Evolutionary conservation across 2,113 vertebrate genomes (phyloP), one percentile per base, ranked within the genome.

Genomic region (Oceanodroma tethys): DNA sequence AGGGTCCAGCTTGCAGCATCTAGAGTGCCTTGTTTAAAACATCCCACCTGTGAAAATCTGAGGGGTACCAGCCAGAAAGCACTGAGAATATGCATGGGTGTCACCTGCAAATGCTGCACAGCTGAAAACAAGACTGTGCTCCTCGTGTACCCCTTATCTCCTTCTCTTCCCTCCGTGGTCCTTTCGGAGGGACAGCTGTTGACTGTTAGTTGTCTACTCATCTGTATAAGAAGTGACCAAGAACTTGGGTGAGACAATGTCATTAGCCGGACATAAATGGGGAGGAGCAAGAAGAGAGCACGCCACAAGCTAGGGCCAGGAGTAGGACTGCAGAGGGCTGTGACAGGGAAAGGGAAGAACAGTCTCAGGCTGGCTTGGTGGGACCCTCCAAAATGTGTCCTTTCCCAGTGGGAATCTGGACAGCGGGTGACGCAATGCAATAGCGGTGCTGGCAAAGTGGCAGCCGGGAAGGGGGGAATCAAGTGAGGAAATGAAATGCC

Each of bases 131-230:
- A 43, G 52, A 29, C 48, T 36, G 5, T 13, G 21, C 20, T 66
- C 50, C 43, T 25, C 52, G n/a, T 1, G 36, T 23, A 7, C 10
- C 40, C 48, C 18, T 52, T 25, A 11, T n/a, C 56, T 70, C 9
- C 23, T 53, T 4, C 52, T 40, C 18, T 25, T 20, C 30, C 30
- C 36, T 16, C 48, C 11, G 23, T 7, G 48, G 27, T 2, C 32
- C 43, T 13, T 48, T 27, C 23, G 16, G n/a, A 48, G 43, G 65
- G 32, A 21, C 26, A n/a, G 27, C 38, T 23, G 32, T 4, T n/a
- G 47, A 13, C 32, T 23, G 22, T 13, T 9, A 13, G 40, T 0
- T 12, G 5, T 2, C 18, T 10, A 9, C 73, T 14, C 22, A 4
- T 11, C 65, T 8, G 15, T 8, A 3, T 10, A 32, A 42, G 20